phyloP scores from a whole-genome alignment of 2,797 vertebrate species.

The Hypotaenidia okinawae region DNA sequence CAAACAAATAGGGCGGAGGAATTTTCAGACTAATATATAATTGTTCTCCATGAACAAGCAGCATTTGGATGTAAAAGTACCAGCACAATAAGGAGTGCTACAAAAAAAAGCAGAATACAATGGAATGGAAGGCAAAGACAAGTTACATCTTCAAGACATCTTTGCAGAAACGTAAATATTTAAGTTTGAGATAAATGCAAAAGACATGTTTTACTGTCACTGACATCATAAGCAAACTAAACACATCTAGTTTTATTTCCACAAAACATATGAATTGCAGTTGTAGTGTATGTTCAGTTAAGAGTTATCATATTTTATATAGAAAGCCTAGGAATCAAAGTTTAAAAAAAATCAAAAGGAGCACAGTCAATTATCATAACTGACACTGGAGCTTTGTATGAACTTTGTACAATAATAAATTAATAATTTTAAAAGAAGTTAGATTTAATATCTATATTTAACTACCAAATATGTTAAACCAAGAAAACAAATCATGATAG shows the following conservation, averaged over 20 bases:
- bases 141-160: neutral
- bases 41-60: neutral
- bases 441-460: neutral
- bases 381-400: neutral
- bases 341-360: neutral
- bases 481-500: neutral
- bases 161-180: conserved; percentile 4
- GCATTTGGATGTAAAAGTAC: neutral
- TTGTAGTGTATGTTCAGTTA: neutral
- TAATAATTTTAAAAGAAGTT: neutral
- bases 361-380: neutral
- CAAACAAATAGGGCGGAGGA: no score
- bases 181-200: neutral
- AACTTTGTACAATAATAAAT: neutral
- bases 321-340: neutral
- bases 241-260: neutral
- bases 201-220: neutral
- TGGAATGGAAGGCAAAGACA: neutral
- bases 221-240: neutral
- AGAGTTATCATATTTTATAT: neutral
- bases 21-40: neutral
- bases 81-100: neutral
- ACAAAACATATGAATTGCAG: neutral
- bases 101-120: neutral
- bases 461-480: neutral